Base-by-base conservation (phyloP, 2,113 vertebrate species). In the Rhea americana region DNA sequence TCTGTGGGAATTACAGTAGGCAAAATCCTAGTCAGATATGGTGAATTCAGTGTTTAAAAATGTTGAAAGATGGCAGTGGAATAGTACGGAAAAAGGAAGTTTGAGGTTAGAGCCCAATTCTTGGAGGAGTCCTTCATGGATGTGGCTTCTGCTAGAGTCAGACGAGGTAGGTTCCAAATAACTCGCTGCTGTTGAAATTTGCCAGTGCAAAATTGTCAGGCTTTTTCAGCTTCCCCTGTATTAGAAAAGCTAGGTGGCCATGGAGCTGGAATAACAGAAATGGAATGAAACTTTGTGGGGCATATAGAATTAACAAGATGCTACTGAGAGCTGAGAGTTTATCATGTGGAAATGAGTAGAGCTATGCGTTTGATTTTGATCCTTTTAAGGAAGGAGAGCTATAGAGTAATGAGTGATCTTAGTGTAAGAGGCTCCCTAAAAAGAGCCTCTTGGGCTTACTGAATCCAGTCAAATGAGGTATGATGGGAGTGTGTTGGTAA, bases 71-170 rank as follows among this genome's bases (percentile, higher is more conserved):
- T 14, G 39, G 32, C 41, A 21, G 48, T 39, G 48, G 17, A 45
- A 9, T 53, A 41, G 43, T 83, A 14, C 19, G 47, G 58, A 12
- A 62, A 32, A 68, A 21, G 14, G 28, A 68, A 6, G 2, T 51
- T 18, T 17, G 28, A 77, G 9, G 55, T 18, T 32, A 32, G 30
- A 58, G 55, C 28, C 55, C 28, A 30, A 15, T 30, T 30, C 55
- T 56, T 30, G 16, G 55, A 17, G 55, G 55, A 5, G 28, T 30
- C 55, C 28, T 56, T 56, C 13, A 22, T 61, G 16, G 39, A 28
- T 24, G 11, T 26, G 8, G 25, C 66, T 72, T 85, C 70, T 81
- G 59, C 39, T 71, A 0, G 0, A 61, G 21, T 55, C 1, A 0
- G 45, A 26, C 6, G 48, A 61, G 26, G 21, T 15, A 43, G 17